Evolutionary conservation across 2,113 vertebrate species (phyloP).

Genomic region (Benitochromis conjunctus): DNA sequence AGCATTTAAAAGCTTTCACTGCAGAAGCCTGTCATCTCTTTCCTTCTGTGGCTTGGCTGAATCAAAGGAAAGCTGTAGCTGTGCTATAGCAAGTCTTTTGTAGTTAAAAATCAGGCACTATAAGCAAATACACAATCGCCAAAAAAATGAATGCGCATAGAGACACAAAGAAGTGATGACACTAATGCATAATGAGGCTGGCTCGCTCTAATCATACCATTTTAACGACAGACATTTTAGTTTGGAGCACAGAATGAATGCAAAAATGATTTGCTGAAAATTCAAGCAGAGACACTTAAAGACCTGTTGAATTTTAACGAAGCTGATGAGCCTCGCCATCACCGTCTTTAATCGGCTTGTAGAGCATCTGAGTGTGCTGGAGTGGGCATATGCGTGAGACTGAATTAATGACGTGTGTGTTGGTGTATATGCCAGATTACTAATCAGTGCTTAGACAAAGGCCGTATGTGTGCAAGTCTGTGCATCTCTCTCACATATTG

Average conservation of each 20-base stretch:
- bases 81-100: slow-evolving; percentile 18
- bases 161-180: not conserved
- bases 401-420: slow-evolving; percentile 56
- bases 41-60: slow-evolving; percentile 35
- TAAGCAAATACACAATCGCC: not conserved
- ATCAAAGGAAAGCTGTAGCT: slow-evolving; percentile 58
- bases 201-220: slow-evolving; percentile 1
- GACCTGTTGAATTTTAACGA: slow-evolving; percentile 64
- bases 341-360: slow-evolving; percentile 19
- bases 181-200: not conserved
- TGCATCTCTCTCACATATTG: slow-evolving; percentile 25
- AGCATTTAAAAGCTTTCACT: slow-evolving; percentile 62
- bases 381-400: slow-evolving; percentile 46
- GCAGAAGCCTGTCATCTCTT: slow-evolving; percentile 37
- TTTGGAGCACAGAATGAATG: slow-evolving; percentile 3
- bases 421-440: slow-evolving; percentile 41
- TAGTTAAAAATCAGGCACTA: slow-evolving; percentile 10
- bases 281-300: slow-evolving; percentile 37
- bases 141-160: not conserved
- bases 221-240: not conserved
- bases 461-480: slow-evolving; percentile 50
- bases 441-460: slow-evolving; percentile 64
- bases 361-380: slow-evolving; percentile 33
- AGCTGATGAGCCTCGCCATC: slow-evolving; percentile 23
- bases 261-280: slow-evolving; percentile 14